phyloP scores from a whole-genome alignment of 2,888 invertebrate genomes.

The Rotaria magnacalcarata region DNA sequence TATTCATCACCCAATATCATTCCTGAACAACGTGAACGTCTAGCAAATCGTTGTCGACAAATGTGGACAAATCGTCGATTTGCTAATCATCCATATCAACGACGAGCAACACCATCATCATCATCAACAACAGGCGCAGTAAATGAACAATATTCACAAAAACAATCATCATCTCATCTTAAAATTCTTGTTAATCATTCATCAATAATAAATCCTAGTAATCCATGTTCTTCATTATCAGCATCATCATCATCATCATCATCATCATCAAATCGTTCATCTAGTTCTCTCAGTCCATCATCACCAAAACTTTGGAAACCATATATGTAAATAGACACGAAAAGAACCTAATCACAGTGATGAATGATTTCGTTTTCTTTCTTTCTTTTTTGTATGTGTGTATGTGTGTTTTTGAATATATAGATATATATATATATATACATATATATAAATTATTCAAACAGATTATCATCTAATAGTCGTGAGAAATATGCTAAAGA shows the following conservation, averaged over 20 bases:
- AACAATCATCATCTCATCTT: not conserved
- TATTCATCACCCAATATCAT: conserved; percentile 2
- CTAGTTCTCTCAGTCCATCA: conserved; percentile 15
- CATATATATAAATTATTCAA: conserved; percentile 15
- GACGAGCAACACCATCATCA: not conserved
- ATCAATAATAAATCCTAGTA: not conserved
- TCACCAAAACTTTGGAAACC: conserved; percentile 20
- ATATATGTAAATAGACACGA: conserved; percentile 3
- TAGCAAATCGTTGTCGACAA: conserved; percentile 32
- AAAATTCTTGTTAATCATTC: conserved; percentile 22
- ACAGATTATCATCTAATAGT: conserved; percentile 34
- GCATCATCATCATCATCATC: not conserved
- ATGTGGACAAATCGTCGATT: not conserved
- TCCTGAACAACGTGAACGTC: conserved; percentile 25
- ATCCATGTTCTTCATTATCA: not conserved
- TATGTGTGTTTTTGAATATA: not conserved
- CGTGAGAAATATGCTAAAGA: conserved; percentile 14
- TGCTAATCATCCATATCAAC: conserved; percentile 25
- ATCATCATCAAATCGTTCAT: not conserved
- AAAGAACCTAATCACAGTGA: not conserved
- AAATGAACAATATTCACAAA: not conserved
- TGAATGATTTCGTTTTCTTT: conserved; percentile 9
- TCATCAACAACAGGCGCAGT: too few species aligned
- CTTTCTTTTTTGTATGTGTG: not conserved
- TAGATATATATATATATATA: too few species aligned